phyloP scores from a whole-genome alignment of 2,797 vertebrate species.

The Hemibagrus guttatus region DNA sequence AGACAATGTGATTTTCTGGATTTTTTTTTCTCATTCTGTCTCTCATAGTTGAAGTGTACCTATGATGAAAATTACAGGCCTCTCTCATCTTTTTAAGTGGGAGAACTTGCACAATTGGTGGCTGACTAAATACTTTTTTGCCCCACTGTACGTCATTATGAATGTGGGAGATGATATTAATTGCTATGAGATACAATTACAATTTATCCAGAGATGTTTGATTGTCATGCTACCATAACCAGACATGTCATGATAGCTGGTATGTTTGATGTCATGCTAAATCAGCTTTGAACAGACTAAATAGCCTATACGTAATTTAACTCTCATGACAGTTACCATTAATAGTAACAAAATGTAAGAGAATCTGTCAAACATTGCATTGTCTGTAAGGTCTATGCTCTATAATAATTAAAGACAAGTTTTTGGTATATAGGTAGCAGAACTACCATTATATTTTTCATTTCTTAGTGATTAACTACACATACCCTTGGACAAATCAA shows the following conservation, averaged over 20 bases:
- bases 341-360: not conserved
- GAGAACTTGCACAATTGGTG: too few relatives aligned
- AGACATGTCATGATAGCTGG: not conserved
- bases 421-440: not conserved
- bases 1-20: too few relatives aligned
- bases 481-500: too few relatives aligned
- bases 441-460: not conserved
- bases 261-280: not conserved
- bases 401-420: not conserved
- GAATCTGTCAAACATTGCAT: not conserved
- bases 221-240: not conserved
- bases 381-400: not conserved
- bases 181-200: not conserved
- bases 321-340: not conserved
- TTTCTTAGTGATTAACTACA: not conserved
- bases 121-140: too few relatives aligned
- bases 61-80: too few relatives aligned
- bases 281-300: too few relatives aligned
- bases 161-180: not conserved
- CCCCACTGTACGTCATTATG: too few relatives aligned
- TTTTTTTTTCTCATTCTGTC: too few relatives aligned
- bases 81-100: too few relatives aligned
- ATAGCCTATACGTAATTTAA: too few relatives aligned
- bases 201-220: not conserved
- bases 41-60: too few relatives aligned